A percentile compares a stretch with the other conserved stretches of the same genome.
Evolutionary conservation across 1,140 invertebrate species (phyloP).

Genomic region (Leptinotarsa undecemlineata): DNA sequence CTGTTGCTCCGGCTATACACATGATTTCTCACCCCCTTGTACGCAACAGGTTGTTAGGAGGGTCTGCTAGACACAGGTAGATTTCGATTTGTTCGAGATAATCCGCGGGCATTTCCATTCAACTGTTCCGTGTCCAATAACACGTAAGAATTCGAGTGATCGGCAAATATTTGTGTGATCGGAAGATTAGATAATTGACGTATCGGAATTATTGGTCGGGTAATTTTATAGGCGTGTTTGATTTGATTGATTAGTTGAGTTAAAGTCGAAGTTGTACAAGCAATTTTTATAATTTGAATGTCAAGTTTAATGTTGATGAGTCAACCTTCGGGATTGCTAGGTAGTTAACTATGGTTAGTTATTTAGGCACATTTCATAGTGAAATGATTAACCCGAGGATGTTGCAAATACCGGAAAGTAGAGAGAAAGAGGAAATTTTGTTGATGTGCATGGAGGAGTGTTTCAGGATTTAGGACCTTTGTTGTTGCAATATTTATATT

Average conservation of each 20-base stretch:
- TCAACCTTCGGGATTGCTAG: too few relatives aligned
- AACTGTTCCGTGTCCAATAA: not conserved
- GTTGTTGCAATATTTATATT: too few relatives aligned
- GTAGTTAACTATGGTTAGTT: too few relatives aligned
- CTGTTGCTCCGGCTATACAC: slow-evolving; percentile 3
- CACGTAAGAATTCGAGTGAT: slow-evolving; percentile 1
- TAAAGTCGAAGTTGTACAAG: not conserved
- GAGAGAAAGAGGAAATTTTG: too few relatives aligned
- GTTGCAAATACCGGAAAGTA: too few relatives aligned
- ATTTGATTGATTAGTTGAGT: slow-evolving; percentile 6
- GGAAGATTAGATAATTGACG: slow-evolving; percentile 1
- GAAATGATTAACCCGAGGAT: too few relatives aligned
- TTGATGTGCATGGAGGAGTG: too few relatives aligned
- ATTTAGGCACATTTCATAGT: too few relatives aligned
- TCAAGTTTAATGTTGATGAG: not conserved
- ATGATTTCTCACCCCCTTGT: slow-evolving; percentile 26
- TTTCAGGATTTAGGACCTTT: too few relatives aligned
- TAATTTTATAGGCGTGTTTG: slow-evolving; percentile 3
- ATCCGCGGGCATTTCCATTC: not conserved
- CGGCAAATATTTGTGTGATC: not conserved
- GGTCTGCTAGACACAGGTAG: not conserved
- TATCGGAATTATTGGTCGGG: not conserved
- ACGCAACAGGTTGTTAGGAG: slow-evolving; percentile 26
- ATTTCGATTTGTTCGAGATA: slow-evolving; percentile 18
- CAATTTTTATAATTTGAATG: not conserved